Conservation (phyloP, 2,113 vertebrate genomes). For the Odocoileus virginianus region DNA sequence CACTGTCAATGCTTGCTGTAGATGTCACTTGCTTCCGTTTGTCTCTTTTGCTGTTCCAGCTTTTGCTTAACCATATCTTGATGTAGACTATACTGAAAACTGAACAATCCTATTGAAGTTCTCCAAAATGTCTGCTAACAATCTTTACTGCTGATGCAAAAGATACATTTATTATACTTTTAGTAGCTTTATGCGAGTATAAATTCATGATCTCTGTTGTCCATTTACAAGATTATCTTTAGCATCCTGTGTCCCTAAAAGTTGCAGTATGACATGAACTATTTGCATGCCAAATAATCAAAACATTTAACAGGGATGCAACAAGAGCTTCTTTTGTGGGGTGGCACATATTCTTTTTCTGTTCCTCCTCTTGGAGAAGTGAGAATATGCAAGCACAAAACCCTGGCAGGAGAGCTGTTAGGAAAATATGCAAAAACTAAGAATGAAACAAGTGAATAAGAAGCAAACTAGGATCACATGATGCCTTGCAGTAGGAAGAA, state of each 20-base stretch:
- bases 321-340: neutral
- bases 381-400: neutral
- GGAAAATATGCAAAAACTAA: neutral
- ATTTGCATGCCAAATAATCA: neutral
- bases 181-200: neutral
- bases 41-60: neutral
- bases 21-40: neutral
- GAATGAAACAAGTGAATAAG: neutral
- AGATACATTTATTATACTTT: neutral
- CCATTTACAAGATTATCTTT: neutral
- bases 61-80: neutral
- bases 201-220: neutral
- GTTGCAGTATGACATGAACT: neutral
- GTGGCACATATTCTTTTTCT: neutral
- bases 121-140: neutral
- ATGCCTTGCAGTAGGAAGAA: neutral
- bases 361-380: neutral
- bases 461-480: neutral
- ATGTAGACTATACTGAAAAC: neutral
- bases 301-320: neutral
- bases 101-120: neutral
- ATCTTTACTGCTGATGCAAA: neutral
- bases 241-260: neutral
- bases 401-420: accelerated
- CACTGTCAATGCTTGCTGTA: neutral